These are phyloP conservation scores for Gobiocypris rarus DNA, from an alignment of 2,113 vertebrate species.

Conservation along the genomic window DNA sequence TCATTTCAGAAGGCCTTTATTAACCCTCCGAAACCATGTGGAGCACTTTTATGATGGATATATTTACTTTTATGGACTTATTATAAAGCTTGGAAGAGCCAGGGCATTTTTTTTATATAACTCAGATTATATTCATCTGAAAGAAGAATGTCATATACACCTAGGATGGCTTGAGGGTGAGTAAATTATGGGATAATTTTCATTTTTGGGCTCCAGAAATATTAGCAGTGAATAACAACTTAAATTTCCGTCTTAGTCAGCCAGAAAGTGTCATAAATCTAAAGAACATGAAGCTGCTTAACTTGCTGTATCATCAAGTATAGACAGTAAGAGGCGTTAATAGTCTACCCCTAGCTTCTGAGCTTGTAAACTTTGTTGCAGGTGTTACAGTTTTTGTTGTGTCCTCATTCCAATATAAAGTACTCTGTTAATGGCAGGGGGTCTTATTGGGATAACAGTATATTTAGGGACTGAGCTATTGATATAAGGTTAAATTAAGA, in stretches of 20 bases:
- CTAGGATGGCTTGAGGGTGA: too few relatives aligned
- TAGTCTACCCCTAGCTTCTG: conserved; percentile 6
- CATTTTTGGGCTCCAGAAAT: background rate
- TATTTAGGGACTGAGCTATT: conserved; percentile 29
- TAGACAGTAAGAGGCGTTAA: conserved; percentile 2
- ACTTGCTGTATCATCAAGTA: conserved; percentile 8
- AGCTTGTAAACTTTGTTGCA: conserved; percentile 2
- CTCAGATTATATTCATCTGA: too few relatives aligned
- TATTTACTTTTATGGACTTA: too few relatives aligned
- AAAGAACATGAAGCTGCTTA: conserved; percentile 1
- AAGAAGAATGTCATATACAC: too few relatives aligned
- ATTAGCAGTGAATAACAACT: background rate
- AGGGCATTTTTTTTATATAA: too few relatives aligned
- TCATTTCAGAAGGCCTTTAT: too few relatives aligned
- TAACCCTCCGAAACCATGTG: too few relatives aligned
- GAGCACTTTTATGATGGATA: too few relatives aligned
- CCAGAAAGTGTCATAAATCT: background rate
- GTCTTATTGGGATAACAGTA: conserved; percentile 10
- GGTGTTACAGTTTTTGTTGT: background rate
- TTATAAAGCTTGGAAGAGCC: too few relatives aligned
- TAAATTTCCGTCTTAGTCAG: conserved; percentile 13
- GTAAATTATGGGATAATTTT: too few relatives aligned
- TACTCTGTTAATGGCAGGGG: conserved; percentile 2
- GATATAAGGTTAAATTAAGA: conserved; percentile 27
- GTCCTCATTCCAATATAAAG: background rate